Evolutionary conservation across 2,113 vertebrate species (phyloP).

Genomic region (Mellivora capensis): DNA sequence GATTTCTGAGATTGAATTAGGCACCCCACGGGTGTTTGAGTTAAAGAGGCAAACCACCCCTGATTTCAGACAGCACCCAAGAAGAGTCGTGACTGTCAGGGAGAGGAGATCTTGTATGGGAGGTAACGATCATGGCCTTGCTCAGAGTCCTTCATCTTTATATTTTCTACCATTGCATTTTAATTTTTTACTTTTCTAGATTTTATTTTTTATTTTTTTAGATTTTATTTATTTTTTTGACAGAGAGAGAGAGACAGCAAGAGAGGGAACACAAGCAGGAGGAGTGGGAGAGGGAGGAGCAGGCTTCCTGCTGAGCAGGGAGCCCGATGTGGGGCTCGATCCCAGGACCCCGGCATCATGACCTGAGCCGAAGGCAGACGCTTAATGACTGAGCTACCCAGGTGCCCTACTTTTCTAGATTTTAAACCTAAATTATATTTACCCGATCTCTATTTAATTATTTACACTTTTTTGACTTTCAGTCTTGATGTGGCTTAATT

Average conservation of each 20-base stretch:
- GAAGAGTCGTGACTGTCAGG: neutral
- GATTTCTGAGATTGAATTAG: neutral
- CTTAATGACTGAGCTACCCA: no score
- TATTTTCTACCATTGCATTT: neutral
- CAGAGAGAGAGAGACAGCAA: no score
- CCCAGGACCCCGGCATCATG: no score
- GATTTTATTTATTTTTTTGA: no score
- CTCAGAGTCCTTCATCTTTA: neutral
- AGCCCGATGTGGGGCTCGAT: no score
- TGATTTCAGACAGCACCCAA: neutral
- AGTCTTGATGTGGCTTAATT: neutral
- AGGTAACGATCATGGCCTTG: fast-evolving
- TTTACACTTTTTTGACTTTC: neutral
- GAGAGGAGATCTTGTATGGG: no score
- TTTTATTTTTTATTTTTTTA: neutral
- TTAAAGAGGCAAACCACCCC: neutral
- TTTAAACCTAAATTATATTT: neutral
- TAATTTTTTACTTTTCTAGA: neutral
- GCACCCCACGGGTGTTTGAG: neutral
- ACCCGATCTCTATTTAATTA: neutral
- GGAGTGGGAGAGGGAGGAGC: no score
- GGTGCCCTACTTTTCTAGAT: neutral
- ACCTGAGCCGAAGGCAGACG: no score
- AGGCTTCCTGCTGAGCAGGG: no score
- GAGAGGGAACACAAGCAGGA: no score